Base-by-base conservation (phyloP, 1,140 invertebrate species). In the Musca vetustissima region DNA sequence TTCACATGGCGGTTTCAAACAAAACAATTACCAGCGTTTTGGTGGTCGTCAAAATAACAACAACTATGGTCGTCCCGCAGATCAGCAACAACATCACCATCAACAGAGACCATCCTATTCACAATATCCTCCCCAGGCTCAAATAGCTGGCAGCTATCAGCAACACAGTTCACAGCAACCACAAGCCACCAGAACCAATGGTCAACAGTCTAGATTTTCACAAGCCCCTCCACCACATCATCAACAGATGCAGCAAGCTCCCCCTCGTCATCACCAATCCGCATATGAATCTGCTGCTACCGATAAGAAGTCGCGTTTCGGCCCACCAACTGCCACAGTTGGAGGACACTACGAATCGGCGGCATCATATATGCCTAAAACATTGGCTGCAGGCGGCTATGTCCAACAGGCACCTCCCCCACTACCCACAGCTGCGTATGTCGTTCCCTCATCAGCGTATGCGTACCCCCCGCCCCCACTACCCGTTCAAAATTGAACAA, bases 391-490 rank as follows among this genome's bases (percentile, higher is more conserved):
- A 24, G 64, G 47, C 43, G 43, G 47, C 21, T 66, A 66, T 66
- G 47, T 32, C 8, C 64, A 66, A 66, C 64, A 66, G 43, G 36
- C 72, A 64, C 74, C 57, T 36, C 57, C 36, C 32, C 57, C 68
- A 68, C 69, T 47, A 49, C 65, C 72, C 22, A 36, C 73, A 8
- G 67, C 72, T 6, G 75, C 77, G 70, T 79, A 75, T 49, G 76
- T 80, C 66, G 66, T 69, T 67, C 21, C 49, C 8, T 32, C 67
- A 28, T 36, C 71, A 2, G 70, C 72, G 61, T 78, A 72, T 69
- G 76, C 76, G 22, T 78, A 78, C 64, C 79, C 78, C 50, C 79
- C 79, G 67, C 79, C 79, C 19, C 79, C 79, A 69, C 74, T 81
- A 72, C 79, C 79, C 64, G 79, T 79, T 71, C 76, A 81, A 70